Evolutionary conservation across 2,113 vertebrate species (phyloP), one percentile per base, ranked within the genome.

Genomic region (Podocnemis expansa): DNA sequence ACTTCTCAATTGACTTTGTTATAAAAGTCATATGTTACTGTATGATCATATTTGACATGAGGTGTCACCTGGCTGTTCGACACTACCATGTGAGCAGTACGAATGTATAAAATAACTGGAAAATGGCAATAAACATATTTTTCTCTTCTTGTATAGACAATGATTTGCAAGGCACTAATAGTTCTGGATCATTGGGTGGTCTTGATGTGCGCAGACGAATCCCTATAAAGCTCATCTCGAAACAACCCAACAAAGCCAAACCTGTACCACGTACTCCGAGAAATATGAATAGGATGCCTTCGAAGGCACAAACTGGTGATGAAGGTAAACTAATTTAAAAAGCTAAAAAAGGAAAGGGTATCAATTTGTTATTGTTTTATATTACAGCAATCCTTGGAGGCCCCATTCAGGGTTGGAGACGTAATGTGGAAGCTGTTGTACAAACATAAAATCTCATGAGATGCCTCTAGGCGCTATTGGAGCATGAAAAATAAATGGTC

Each of bases 161-260:
- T 99, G 99, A 99, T 97, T 99, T 99, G 96, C 99, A 99, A 98
- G 99, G 99, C 95, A 99, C 99, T 81, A 99, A 99, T 94, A 99
- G 99, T 97, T 99, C 99, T 91, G 99, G 99, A 96, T 98, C 98
- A 34, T 97, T 99, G 98, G 99, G 99, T 93, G 99, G 99, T 93
- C 98, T 98, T 94, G 99, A 99, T 96, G 99, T 99, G 95, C 99
- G 99, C 85, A 98, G 99, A 97, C 98, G 99, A 96, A 99, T 99
- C 97, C 99, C 99, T 91, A 99, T 99, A 98, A 99, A 99, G 88
- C 99, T 99, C 49, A 98, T 99, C 91, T 99, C 99, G 78, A 99
- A 99, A 95, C 99, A 99, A 94, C 97, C 98, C 34, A 96, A 98
- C 96, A 99, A 99, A 98, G 98, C 95, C 93, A 99, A 99, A 97